Evolutionary conservation across 2,888 invertebrate species (phyloP).

Genomic region (Eumerus sabulonum): DNA sequence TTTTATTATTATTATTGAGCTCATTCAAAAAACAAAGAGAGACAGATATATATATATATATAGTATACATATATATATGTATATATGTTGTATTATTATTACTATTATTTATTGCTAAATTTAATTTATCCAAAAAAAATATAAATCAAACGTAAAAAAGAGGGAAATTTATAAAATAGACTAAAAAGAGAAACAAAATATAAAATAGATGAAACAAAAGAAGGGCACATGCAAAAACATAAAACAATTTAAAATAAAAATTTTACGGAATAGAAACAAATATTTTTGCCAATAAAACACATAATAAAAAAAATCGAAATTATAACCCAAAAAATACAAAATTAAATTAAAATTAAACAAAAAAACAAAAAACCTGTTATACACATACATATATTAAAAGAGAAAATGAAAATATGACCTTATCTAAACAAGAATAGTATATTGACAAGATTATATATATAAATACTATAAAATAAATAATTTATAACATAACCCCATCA

Average conservation of each 20-base stretch:
- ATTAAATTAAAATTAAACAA: conserved; percentile 38
- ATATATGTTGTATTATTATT: conserved; percentile 38
- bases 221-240: conserved; percentile 62
- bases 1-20: conserved; percentile 72
- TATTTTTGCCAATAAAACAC: conserved; percentile 63
- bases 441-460: conserved; percentile 64
- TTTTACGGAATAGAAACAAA: conserved; percentile 23
- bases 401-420: too few relatives aligned
- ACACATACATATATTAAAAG: conserved; percentile 33
- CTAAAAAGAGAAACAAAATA: conserved; percentile 33
- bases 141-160: conserved; percentile 40
- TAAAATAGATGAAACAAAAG: conserved; percentile 43
- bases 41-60: conserved; percentile 70
- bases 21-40: conserved; percentile 56
- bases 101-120: conserved; percentile 67
- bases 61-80: conserved; percentile 36
- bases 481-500: conserved; percentile 37
- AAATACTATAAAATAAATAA: conserved; percentile 51
- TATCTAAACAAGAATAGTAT: conserved; percentile 43
- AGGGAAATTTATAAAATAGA: conserved; percentile 48
- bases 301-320: conserved; percentile 52
- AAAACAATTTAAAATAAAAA: conserved; percentile 53
- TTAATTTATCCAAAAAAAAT: conserved; percentile 53
- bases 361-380: conserved; percentile 31
- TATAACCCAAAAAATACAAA: conserved; percentile 58